Evolutionary conservation across 2,113 vertebrate species (phyloP), one percentile per base, ranked within the genome.

Genomic region (Phylloscopus whistleri): DNA sequence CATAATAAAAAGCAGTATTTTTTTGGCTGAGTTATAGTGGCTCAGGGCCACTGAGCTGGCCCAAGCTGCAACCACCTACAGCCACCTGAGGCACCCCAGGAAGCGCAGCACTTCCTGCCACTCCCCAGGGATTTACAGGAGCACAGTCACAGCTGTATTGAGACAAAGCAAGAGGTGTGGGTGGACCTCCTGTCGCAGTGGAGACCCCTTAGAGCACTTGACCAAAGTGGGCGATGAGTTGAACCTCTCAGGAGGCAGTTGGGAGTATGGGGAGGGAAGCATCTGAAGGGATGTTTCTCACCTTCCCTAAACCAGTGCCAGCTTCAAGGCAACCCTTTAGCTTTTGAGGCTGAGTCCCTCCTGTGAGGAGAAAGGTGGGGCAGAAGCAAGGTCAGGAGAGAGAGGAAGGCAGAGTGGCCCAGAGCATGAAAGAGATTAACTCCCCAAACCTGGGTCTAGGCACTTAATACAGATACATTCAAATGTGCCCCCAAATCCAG

Each of bases 131-230:
- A 52, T 63, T 62, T 41, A 68, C 30, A 77, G 37, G 51, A 81
- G 20, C 1, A 3, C 1, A 3, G 23, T 19, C 2, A 3, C 33
- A 74, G 46, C 37, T 64, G 12, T 49, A 37, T 0, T 3, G 13
- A 75, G 37, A 85, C 18, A 43, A 67, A 41, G 24, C 0, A 1
- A 41, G 48, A 35, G 26, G 8, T 1, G 0, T 5, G 11, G 35
- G 0, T 5, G 11, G 35, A 27, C 13, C 27, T 78, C 15, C 4
- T 5, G 0, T 2, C 1, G 0, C 21, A 48, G 18, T 4, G 16
- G 35, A 37, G 90, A 63, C n/a, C 13, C 22, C 41, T 56, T 4
- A 24, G 27, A 78, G 41, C 22, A 13, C 26, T 17, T 28, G 18
- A 30, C 16, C 4, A 0, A 68, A 67, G 43, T 1, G 4, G 14